These are phyloP conservation scores for Suricata suricatta DNA, from an alignment of 2,113 vertebrate species.

Conservation along the genomic window DNA sequence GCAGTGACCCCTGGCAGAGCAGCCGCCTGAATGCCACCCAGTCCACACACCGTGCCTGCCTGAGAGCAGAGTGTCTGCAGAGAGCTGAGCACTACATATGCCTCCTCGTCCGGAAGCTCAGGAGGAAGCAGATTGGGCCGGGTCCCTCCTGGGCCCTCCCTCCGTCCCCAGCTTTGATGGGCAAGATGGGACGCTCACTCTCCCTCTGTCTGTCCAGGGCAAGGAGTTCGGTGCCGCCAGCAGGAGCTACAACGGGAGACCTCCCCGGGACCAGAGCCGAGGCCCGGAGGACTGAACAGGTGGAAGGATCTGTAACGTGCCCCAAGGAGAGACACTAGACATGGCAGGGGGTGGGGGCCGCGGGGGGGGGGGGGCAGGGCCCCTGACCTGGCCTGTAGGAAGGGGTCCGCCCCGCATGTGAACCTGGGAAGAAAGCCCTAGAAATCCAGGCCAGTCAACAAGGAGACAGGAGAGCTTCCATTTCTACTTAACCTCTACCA, in stretches of 20 bases:
- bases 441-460: background rate
- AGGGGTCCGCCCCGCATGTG: no score
- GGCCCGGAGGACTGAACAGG: background rate
- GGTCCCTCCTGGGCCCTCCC: conserved; percentile 41
- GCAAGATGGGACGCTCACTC: conserved; percentile 53
- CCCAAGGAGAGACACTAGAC: background rate
- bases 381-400: fast-evolving
- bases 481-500: background rate
- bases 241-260: background rate
- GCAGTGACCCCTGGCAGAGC: background rate
- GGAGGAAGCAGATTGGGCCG: conserved; percentile 41
- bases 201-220: background rate
- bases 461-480: background rate
- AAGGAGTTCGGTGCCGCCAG: background rate
- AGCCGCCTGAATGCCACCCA: background rate
- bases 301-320: background rate
- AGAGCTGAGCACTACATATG: conserved; percentile 54
- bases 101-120: conserved; percentile 1
- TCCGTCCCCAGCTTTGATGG: background rate
- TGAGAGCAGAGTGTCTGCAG: background rate
- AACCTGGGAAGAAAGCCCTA: background rate
- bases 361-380: background rate
- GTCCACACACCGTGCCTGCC: background rate
- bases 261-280: background rate
- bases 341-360: fast-evolving